phyloP scores from a whole-genome alignment of 2,888 invertebrate genomes.

The Philaethria dido region DNA sequence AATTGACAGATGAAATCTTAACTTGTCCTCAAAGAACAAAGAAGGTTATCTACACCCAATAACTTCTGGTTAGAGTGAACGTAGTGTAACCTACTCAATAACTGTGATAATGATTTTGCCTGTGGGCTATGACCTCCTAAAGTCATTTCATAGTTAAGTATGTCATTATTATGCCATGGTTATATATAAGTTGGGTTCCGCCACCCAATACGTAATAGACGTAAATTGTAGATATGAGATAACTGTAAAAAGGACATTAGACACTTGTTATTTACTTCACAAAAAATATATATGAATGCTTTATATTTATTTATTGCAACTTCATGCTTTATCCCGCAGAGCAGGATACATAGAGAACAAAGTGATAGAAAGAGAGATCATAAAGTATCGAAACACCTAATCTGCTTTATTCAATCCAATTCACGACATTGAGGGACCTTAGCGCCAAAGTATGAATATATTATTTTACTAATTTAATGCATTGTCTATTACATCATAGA shows the following conservation, averaged over 20 bases:
- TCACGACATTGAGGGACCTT: no score
- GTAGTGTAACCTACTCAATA: neutral
- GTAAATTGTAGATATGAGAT: neutral
- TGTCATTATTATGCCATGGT: neutral
- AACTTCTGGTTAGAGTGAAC: neutral
- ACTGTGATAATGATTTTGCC: neutral
- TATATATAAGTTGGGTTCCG: neutral
- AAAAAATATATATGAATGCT: neutral
- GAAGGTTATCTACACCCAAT: neutral
- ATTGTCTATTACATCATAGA: constrained; percentile 10
- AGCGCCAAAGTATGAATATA: neutral
- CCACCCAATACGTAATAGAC: neutral
- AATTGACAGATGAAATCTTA: neutral
- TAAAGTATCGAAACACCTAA: no score
- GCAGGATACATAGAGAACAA: no score
- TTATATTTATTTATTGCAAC: no score
- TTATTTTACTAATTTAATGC: neutral
- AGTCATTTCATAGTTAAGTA: neutral
- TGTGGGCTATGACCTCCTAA: neutral
- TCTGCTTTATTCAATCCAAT: no score
- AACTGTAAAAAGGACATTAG: neutral
- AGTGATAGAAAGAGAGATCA: no score
- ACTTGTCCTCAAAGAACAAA: neutral
- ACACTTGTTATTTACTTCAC: neutral
- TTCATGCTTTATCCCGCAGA: no score